Base-by-base conservation (phyloP, 1,140 invertebrate genomes). In the Eubasilissa regina region DNA sequence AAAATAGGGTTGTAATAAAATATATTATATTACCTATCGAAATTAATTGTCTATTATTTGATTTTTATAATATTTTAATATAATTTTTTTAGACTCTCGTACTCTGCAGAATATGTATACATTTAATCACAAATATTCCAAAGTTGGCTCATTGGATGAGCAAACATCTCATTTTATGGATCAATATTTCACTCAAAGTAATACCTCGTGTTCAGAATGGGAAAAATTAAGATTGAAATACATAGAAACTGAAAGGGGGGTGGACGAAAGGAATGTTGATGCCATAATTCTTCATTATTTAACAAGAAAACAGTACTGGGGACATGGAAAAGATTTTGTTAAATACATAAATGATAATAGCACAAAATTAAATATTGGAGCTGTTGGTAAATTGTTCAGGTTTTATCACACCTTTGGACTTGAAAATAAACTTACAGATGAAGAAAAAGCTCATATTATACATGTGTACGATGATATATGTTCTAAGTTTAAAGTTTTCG, bases 401-500 rank as follows among this genome's bases (percentile, higher is more conserved):
- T 84, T 92, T 7, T 92, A 92, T 78, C 86, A 87, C 84, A 77
- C 84, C 12, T 87, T 86, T 75, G 84, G 84, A 10, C 85, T 84
- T 72, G 53, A 83, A 44, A 85, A 80, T 58, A 75, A 84, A 19
- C 83, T 92, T 17, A 87, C 86, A n/a, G 83, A 87, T 17, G 66
- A 83, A n/a, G 89, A 92, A 19, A 88, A 89, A 84, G 44, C 86
- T n/a, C 87, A 91, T 84, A 91, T 94, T 79, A 83, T 91, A 35
- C 53, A 88, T 13, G 83, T 90, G 12, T 93, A 90, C 83, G 83
- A 90, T 8, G 76, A 86, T 17, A 80, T 95, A 12, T 86, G 87
- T 81, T 84, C 86, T 35, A 90, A 91, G 64, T 91, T 92, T 87
- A 86, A 89, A 58, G 80, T 90, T 0, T 81, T 94, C 47, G 93